These are phyloP conservation scores for Lasioglossum marginatum DNA, from an alignment of 2,888 invertebrate species.

Conservation along the genomic window DNA sequence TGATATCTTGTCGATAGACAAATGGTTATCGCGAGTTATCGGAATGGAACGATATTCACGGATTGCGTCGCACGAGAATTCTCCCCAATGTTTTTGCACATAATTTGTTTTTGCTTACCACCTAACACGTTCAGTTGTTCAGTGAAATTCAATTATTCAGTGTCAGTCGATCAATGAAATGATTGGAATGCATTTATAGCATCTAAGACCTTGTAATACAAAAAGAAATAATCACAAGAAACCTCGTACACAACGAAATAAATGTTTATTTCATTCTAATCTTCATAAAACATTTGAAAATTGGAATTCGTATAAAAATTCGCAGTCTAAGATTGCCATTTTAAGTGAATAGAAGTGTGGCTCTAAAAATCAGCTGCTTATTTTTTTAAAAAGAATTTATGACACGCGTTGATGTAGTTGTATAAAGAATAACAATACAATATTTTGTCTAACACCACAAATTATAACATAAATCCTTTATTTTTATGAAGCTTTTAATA, in stretches of 20 bases:
- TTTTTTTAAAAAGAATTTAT: no score
- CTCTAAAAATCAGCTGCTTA: no score
- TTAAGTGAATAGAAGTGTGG: not conserved
- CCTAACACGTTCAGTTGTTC: not conserved
- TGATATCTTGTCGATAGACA: slow-evolving; percentile 52
- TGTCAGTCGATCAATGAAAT: not conserved
- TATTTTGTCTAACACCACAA: not conserved
- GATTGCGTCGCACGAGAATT: not conserved
- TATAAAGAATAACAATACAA: not conserved
- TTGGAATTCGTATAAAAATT: not conserved
- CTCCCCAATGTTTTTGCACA: not conserved
- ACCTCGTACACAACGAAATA: not conserved
- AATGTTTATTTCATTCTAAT: not conserved
- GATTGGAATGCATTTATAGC: not conserved
- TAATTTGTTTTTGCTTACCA: not conserved
- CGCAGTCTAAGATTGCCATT: not conserved
- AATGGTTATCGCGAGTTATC: slow-evolving; percentile 41
- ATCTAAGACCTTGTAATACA: not conserved
- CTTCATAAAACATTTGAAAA: not conserved
- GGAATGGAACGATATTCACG: slow-evolving; percentile 26
- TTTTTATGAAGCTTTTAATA: not conserved
- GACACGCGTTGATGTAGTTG: no score
- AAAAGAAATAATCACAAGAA: not conserved
- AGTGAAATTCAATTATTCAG: not conserved
- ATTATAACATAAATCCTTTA: no score